These are phyloP conservation scores for Pelobates cultripes DNA, from an alignment of 2,797 vertebrate genomes.

Conservation along the genomic window DNA sequence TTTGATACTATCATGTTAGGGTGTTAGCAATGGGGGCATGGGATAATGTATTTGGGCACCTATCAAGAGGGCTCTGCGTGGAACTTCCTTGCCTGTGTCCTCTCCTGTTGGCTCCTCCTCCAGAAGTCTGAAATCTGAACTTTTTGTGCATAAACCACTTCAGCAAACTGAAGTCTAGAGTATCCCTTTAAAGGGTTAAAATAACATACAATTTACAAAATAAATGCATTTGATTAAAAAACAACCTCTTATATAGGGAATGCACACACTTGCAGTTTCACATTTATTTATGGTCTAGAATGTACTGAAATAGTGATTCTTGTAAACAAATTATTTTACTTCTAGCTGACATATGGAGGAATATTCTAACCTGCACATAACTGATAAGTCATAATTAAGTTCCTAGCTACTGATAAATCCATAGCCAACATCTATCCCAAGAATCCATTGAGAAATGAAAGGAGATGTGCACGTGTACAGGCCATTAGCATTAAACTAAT, in stretches of 20 bases:
- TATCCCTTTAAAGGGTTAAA: too few species aligned
- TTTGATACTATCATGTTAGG: too few species aligned
- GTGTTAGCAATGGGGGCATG: too few species aligned
- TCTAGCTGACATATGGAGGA: neutral
- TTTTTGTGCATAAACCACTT: too few species aligned
- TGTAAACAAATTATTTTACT: neutral
- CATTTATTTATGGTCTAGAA: slow-evolving; percentile 1
- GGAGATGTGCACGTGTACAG: neutral
- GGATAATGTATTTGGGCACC: too few species aligned
- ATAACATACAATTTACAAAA: too few species aligned
- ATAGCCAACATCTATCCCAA: neutral
- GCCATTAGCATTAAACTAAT: neutral
- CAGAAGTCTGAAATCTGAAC: too few species aligned
- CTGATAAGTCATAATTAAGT: slow-evolving; percentile 1
- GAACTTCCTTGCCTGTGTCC: too few species aligned
- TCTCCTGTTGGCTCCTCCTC: too few species aligned
- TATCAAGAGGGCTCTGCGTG: too few species aligned
- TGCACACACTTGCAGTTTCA: neutral
- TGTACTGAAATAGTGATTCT: neutral
- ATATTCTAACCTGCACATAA: neutral
- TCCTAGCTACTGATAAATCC: neutral
- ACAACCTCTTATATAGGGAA: neutral
- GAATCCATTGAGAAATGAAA: neutral
- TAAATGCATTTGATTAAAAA: too few species aligned
- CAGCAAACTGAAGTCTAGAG: too few species aligned